Conservation (phyloP, 1,140 invertebrate genomes). For the Aphaenogaster ashmeadi region DNA sequence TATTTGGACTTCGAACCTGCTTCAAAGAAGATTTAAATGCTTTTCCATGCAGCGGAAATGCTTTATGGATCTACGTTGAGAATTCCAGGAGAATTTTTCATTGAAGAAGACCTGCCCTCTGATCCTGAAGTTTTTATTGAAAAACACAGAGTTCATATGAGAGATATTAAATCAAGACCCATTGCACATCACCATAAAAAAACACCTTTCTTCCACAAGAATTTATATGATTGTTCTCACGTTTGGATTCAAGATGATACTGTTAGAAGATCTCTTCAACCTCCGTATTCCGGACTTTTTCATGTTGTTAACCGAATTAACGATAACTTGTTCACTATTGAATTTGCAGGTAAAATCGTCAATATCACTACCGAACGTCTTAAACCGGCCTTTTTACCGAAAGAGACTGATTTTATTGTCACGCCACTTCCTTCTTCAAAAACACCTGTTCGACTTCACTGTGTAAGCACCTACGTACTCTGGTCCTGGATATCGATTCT, state of each 20-base stretch:
- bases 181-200: not conserved
- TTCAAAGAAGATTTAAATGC: slow-evolving; percentile 4
- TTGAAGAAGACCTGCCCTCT: not conserved
- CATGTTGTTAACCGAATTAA: not conserved
- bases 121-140: not conserved
- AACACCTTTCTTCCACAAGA: not conserved
- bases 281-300: not conserved
- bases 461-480: not conserved
- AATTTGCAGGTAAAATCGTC: not conserved
- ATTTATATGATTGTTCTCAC: not conserved
- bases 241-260: not conserved
- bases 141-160: not conserved
- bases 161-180: not conserved
- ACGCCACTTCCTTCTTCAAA: too few relatives aligned
- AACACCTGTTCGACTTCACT: not conserved
- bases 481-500: too few relatives aligned
- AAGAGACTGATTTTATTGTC: too few relatives aligned
- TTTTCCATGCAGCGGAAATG: not conserved
- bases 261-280: not conserved
- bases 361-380: not conserved
- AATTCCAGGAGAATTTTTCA: slow-evolving; percentile 34
- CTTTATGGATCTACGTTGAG: not conserved
- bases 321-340: not conserved
- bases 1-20: slow-evolving; percentile 13
- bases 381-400: not conserved